Conservation (phyloP, 2,113 vertebrate species). For the Sialia sialis region DNA sequence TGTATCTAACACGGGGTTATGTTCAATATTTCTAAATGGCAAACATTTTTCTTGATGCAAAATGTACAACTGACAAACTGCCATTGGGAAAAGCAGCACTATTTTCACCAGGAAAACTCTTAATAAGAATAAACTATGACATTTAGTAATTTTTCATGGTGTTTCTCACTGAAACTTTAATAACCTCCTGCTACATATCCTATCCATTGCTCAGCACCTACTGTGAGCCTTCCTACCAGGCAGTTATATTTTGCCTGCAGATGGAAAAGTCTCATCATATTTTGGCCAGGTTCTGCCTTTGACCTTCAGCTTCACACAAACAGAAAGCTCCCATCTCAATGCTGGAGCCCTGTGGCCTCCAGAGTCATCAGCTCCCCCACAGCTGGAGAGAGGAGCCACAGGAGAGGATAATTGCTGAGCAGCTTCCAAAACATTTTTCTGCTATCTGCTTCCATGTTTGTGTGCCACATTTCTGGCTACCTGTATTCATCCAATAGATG, state of each 20-base stretch:
- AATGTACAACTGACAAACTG: conserved; percentile 1
- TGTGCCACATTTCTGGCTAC: not conserved
- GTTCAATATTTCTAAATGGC: not conserved
- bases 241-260: not conserved
- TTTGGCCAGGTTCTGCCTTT: not conserved
- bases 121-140: conserved; percentile 5
- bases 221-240: not conserved
- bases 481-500: not conserved
- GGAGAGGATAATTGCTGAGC: not conserved
- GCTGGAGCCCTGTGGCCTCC: not conserved
- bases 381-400: rapidly evolving
- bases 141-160: not conserved
- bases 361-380: not conserved
- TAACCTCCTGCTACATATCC: not conserved
- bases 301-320: not conserved
- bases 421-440: not conserved
- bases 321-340: not conserved
- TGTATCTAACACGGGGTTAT: not conserved
- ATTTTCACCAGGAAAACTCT: conserved; percentile 8
- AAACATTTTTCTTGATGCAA: not conserved
- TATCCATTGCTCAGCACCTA: not conserved
- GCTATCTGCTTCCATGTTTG: not conserved
- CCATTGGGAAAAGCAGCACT: not conserved
- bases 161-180: not conserved
- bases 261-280: not conserved